These are phyloP conservation scores for Agrotis exclamationis DNA, from an alignment of 2,888 invertebrate species.

Conservation along the genomic window DNA sequence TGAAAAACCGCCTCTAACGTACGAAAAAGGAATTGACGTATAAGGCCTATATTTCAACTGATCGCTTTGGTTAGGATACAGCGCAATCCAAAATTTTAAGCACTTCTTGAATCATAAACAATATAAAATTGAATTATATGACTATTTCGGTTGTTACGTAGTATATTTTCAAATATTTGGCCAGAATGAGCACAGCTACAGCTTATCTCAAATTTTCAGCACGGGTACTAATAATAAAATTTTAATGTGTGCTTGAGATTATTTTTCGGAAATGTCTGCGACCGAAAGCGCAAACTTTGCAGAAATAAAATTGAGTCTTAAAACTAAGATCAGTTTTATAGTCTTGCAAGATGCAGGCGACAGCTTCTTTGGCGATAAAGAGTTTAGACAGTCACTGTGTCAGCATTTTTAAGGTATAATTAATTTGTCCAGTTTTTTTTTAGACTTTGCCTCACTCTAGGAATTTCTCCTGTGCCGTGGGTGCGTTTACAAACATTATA, in stretches of 20 bases:
- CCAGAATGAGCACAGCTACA: slow-evolving; percentile 3
- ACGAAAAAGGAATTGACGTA: no score
- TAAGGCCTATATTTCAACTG: not conserved
- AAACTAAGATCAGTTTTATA: slow-evolving; percentile 35
- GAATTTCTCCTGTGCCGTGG: no score
- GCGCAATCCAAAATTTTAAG: slow-evolving; percentile 7
- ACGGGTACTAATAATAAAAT: slow-evolving; percentile 49
- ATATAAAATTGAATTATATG: slow-evolving; percentile 39
- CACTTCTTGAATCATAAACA: slow-evolving; percentile 20
- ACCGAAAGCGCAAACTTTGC: slow-evolving; percentile 33
- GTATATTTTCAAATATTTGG: slow-evolving; percentile 36
- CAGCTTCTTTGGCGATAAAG: slow-evolving; percentile 30
- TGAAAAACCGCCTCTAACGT: no score
- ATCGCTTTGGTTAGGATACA: not conserved
- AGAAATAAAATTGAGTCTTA: slow-evolving; percentile 35
- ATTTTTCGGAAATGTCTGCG: slow-evolving; percentile 44
- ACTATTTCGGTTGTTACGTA: slow-evolving; percentile 17
- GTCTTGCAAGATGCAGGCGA: slow-evolving; percentile 31
- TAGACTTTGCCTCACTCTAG: no score
- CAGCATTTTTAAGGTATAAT: slow-evolving; percentile 1
- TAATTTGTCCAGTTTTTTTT: no score
- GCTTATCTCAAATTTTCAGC: slow-evolving; percentile 43
- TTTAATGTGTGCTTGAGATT: slow-evolving; percentile 50
- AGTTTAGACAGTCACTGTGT: slow-evolving; percentile 10
- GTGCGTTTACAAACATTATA: no score